Percentiles rank a stretch among this genome's conserved stretches.
These are phyloP conservation scores for Geotrupes spiniger DNA, from an alignment of 2,888 invertebrate species.

Conservation along the genomic window DNA sequence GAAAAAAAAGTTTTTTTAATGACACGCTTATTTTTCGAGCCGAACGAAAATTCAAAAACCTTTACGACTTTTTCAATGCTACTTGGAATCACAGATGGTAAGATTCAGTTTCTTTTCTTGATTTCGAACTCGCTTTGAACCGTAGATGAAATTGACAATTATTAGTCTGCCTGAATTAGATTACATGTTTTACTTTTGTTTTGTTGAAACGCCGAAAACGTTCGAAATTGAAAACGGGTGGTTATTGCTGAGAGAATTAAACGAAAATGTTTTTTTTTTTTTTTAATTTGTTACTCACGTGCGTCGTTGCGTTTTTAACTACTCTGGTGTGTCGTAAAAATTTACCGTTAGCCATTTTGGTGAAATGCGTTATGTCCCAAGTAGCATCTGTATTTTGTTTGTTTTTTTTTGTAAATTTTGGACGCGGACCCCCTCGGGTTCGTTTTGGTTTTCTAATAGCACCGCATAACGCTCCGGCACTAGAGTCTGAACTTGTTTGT, in stretches of 20 bases:
- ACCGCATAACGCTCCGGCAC: constrained; percentile 48
- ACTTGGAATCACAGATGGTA: constrained; percentile 53
- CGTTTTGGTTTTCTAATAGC: constrained; percentile 38
- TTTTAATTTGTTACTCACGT: too few relatives aligned
- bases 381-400: constrained; percentile 49
- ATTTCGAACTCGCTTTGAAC: constrained; percentile 29
- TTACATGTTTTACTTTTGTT: constrained; percentile 28
- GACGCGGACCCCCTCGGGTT: constrained; percentile 27
- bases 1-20: constrained; percentile 8
- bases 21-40: constrained; percentile 33
- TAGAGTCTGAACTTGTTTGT: constrained; percentile 26
- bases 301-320: too few relatives aligned
- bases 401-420: constrained; percentile 18
- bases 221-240: constrained; percentile 20
- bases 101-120: constrained; percentile 47
- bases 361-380: constrained; percentile 39
- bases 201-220: constrained; percentile 28
- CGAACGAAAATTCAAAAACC: constrained; percentile 35
- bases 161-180: constrained; percentile 28
- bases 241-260: constrained; percentile 19
- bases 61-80: constrained; percentile 46
- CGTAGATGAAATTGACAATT: constrained; percentile 32
- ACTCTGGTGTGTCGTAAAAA: too few relatives aligned
- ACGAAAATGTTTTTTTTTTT: too few relatives aligned
- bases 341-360: too few relatives aligned